Percentiles rank a stretch among this genome's conserved stretches.
Evolutionary conservation across 2,797 vertebrate species (phyloP).

Genomic region (Xenopus petersii): DNA sequence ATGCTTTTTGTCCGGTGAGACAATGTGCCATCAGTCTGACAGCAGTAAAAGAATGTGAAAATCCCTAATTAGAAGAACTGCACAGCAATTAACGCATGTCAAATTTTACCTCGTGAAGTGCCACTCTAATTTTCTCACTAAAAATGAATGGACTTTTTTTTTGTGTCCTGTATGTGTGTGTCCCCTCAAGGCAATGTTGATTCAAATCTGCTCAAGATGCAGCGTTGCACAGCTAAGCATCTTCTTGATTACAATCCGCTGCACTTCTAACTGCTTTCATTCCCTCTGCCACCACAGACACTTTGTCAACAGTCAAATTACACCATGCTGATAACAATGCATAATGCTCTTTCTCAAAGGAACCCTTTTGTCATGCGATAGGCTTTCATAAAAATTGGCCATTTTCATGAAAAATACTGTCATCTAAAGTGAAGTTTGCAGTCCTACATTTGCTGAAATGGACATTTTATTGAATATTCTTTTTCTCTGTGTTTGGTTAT

Average conservation of each 20-base stretch:
- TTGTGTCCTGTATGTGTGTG: conserved; percentile 51
- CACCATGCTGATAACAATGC: conserved; percentile 74
- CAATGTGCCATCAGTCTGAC: conserved; percentile 75
- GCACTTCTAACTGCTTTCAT: conserved; percentile 75
- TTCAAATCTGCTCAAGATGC: conserved; percentile 80
- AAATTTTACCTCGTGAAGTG: conserved; percentile 95
- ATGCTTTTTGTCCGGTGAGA: conserved; percentile 69
- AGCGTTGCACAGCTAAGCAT: conserved; percentile 81
- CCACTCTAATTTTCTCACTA: conserved; percentile 88
- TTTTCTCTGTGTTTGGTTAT: conserved; percentile 27
- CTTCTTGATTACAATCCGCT: conserved; percentile 80
- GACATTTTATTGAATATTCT: conserved; percentile 39
- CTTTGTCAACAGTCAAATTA: conserved; percentile 81
- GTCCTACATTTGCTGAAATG: conserved; percentile 34
- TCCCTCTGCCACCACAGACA: conserved; percentile 73
- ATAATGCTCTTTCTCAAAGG: conserved; percentile 68
- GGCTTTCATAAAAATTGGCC: conserved; percentile 62
- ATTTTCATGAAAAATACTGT: conserved; percentile 56
- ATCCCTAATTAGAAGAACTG: conserved; percentile 94
- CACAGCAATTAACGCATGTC: conserved; percentile 95
- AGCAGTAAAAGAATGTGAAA: conserved; percentile 86
- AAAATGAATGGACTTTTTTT: conserved; percentile 77
- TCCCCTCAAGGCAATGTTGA: conserved; percentile 78
- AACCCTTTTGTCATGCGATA: conserved; percentile 62
- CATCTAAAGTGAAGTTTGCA: conserved; percentile 53